A percentile compares a stretch with the other conserved stretches of the same genome.
phyloP scores from a whole-genome alignment of 2,888 invertebrate species.

The Dysmachus trigonus region DNA sequence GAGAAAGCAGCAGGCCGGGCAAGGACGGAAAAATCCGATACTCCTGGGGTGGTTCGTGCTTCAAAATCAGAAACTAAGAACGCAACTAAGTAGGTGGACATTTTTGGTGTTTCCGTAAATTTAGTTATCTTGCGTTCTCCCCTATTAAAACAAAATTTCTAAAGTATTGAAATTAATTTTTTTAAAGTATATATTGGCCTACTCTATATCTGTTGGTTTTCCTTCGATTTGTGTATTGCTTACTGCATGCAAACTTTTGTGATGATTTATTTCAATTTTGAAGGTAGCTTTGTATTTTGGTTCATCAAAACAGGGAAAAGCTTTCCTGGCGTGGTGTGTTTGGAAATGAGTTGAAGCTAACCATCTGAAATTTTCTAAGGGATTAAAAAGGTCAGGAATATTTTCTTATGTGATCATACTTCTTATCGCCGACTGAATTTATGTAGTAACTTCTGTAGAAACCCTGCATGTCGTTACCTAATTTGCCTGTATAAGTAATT shows the following conservation, averaged over 20 bases:
- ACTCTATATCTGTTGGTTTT: conserved; percentile 51
- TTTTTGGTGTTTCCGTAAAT: conserved; percentile 66
- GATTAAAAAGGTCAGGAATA: not conserved
- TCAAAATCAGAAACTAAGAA: conserved; percentile 75
- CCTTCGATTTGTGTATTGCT: conserved; percentile 54
- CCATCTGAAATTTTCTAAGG: conserved; percentile 13
- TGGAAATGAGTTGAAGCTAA: conserved; percentile 69
- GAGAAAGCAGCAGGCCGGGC: conserved; percentile 74
- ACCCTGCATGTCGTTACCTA: conserved; percentile 67
- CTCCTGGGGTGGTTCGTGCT: conserved; percentile 52
- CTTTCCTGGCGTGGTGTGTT: conserved; percentile 72
- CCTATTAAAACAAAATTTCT: not conserved
- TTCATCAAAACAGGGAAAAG: conserved; percentile 83
- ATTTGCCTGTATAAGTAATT: conserved; percentile 66
- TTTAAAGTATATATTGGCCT: conserved; percentile 48
- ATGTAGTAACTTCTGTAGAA: conserved; percentile 66
- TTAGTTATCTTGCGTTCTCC: conserved; percentile 43
- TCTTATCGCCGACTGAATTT: conserved; percentile 57
- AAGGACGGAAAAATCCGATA: conserved; percentile 66
- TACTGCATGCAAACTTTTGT: conserved; percentile 53
- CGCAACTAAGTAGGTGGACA: conserved; percentile 85
- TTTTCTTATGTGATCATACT: not conserved
- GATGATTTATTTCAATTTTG: conserved; percentile 71
- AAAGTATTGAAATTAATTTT: not conserved
- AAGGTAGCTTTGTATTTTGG: conserved; percentile 75